Base-by-base conservation (phyloP, 2,888 invertebrate genomes). In the Coenonympha glycerion region DNA sequence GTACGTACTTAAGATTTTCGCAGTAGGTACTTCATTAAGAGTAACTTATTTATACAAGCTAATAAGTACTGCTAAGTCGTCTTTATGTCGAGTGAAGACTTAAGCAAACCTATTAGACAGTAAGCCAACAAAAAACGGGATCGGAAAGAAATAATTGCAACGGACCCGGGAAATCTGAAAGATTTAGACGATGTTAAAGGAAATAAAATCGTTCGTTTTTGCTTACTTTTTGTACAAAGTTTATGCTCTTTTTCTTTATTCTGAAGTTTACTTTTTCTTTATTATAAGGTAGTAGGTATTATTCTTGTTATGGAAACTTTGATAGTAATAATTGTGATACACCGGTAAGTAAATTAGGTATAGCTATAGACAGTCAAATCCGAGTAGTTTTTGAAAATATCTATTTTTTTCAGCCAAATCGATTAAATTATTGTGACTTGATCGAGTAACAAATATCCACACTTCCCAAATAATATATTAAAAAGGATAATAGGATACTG, bases 41-140 rank as follows among this genome's bases (percentile, higher is more conserved):
- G 57, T 62, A 64, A 64, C 75, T 82, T 81, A 79, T 75, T 78
- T 73, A 73, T 73, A 73, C 71, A 73, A 74, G 69, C 73, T 78
- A 79, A 77, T 79, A 81, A 79, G 79, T 76, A 79, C 77, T 74
- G 72, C 64, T 78, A 74, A 78, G 82, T 71, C 81, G 79, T 65
- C 79, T 83, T 80, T 76, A 77, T 70, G 81, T 81, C 81, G 76
- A 65, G 69, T 63, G 55, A 63, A 66, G 65, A 70, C 70, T 68
- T 72, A 71, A 74, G 72, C 61, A 58, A 66, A 60, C 65, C 64
- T 66, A 67, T 70, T 66, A 74, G 76, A 78, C 73, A 73, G 63
- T 69, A 69, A 73, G 71, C 76, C 62, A 59, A 64, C 68, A 66
- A 75, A 73, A 73, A 70, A 71, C 58, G 59, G 68, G 78, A 79